Conservation (phyloP, 2,113 vertebrate genomes). For the Cephalopterus ornatus region DNA sequence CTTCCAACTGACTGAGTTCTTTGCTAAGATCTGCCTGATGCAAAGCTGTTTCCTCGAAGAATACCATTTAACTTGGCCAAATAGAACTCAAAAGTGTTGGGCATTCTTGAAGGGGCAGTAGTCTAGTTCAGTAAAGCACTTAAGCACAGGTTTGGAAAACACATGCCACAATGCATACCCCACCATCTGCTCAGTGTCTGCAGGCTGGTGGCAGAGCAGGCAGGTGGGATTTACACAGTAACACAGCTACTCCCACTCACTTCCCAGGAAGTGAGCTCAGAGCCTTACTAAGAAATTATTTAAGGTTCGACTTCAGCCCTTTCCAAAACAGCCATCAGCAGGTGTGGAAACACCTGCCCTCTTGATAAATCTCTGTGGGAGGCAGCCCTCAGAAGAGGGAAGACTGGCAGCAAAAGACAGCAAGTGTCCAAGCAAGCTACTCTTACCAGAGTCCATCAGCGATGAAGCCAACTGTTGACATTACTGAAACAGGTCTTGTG, state of each 20-base stretch:
- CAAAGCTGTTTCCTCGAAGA: not conserved
- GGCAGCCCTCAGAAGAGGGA: not conserved
- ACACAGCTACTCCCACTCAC: not conserved
- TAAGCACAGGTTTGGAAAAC: not conserved
- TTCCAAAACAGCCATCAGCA: not conserved
- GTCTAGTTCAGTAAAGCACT: not conserved
- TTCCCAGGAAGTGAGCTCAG: not conserved
- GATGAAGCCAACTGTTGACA: not conserved
- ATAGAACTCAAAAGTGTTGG: not conserved
- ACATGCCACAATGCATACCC: rapidly evolving
- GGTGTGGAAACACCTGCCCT: not conserved
- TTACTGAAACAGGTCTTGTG: not conserved
- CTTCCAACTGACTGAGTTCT: not conserved
- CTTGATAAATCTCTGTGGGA: rapidly evolving
- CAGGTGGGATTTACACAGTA: not conserved
- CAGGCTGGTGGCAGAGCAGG: not conserved
- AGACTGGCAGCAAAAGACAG: not conserved
- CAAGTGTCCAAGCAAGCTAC: not conserved
- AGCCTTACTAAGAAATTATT: not conserved
- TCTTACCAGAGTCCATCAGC: not conserved
- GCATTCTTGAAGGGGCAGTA: not conserved
- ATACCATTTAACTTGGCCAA: not conserved
- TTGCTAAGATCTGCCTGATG: not conserved
- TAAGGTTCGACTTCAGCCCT: not conserved
- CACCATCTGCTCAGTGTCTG: rapidly evolving